phyloP scores from a whole-genome alignment of 2,797 vertebrate genomes.

The Austrolebias charrua region DNA sequence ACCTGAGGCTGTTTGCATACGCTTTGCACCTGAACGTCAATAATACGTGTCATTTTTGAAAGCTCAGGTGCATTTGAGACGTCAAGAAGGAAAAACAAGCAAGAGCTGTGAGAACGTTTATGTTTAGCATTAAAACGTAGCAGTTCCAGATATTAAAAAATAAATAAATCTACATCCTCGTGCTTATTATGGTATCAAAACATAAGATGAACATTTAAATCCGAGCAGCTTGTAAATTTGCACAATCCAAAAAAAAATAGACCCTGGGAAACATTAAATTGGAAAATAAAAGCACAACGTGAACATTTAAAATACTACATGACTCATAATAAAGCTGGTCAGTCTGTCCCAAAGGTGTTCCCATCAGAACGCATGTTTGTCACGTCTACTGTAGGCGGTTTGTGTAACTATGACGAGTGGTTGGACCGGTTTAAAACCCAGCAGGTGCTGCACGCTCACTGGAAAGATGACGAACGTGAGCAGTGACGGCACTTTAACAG shows the following conservation, averaged over 20 bases:
- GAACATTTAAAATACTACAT: not conserved
- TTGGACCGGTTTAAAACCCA: constrained; percentile 48
- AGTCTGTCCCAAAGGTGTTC: constrained; percentile 1
- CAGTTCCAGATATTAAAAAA: not conserved
- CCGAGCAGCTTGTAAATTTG: not conserved
- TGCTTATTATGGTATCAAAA: not conserved
- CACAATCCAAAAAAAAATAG: constrained; percentile 1
- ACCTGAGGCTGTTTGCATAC: constrained; percentile 56
- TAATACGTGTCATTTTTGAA: not conserved
- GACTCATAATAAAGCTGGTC: not conserved
- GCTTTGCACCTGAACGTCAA: constrained; percentile 18
- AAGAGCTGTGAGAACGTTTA: no score
- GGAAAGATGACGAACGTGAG: not conserved
- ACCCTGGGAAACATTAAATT: not conserved
- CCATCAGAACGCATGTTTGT: constrained; percentile 35
- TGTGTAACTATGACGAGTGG: constrained; percentile 29
- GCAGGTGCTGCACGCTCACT: constrained; percentile 1
- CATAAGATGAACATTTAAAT: constrained; percentile 2
- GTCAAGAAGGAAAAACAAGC: not conserved
- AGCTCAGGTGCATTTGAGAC: constrained; percentile 28
- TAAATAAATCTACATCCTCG: not conserved
- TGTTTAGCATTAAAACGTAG: no score
- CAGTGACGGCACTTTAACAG: constrained; percentile 15
- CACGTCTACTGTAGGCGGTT: constrained; percentile 39
- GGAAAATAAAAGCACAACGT: not conserved